Conservation (phyloP, 2,888 invertebrate genomes). For the Meteorus colon region DNA sequence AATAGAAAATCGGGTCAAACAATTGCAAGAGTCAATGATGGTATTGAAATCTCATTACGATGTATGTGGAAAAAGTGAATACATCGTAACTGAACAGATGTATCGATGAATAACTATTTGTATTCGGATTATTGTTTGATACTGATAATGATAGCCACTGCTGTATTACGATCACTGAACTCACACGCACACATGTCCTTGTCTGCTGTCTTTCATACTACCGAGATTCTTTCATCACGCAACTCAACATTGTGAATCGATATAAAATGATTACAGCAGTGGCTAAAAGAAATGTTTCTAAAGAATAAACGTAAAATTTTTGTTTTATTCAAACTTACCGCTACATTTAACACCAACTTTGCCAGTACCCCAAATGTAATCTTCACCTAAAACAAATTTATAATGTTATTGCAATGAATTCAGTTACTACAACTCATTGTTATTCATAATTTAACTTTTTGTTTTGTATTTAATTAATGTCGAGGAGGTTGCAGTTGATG, state of each 20-base stretch:
- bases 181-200: slow-evolving; percentile 23
- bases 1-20: slow-evolving; percentile 19
- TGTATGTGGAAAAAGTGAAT: slow-evolving; percentile 2
- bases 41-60: background rate
- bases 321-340: slow-evolving; percentile 72
- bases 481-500: slow-evolving; percentile 19
- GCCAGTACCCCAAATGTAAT: slow-evolving; percentile 80
- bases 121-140: slow-evolving; percentile 45
- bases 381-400: slow-evolving; percentile 74
- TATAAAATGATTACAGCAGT: slow-evolving; percentile 9
- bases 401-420: background rate
- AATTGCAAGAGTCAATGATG: slow-evolving; percentile 23
- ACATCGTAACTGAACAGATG: slow-evolving; percentile 31
- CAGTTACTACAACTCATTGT: slow-evolving; percentile 3
- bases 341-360: slow-evolving; percentile 77
- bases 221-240: slow-evolving; percentile 24
- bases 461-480: slow-evolving; percentile 6
- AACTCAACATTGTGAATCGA: slow-evolving; percentile 10
- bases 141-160: slow-evolving; percentile 45
- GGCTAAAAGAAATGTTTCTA: background rate
- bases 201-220: slow-evolving; percentile 12
- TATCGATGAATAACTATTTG: slow-evolving; percentile 42
- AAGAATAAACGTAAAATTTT: slow-evolving; percentile 21
- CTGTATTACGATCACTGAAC: slow-evolving; percentile 45
- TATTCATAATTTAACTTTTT: slow-evolving; percentile 38